Percentiles rank a stretch among this genome's conserved stretches.
These are phyloP conservation scores for Papilio dardanus DNA, from an alignment of 1,140 invertebrate species.

Conservation along the genomic window DNA sequence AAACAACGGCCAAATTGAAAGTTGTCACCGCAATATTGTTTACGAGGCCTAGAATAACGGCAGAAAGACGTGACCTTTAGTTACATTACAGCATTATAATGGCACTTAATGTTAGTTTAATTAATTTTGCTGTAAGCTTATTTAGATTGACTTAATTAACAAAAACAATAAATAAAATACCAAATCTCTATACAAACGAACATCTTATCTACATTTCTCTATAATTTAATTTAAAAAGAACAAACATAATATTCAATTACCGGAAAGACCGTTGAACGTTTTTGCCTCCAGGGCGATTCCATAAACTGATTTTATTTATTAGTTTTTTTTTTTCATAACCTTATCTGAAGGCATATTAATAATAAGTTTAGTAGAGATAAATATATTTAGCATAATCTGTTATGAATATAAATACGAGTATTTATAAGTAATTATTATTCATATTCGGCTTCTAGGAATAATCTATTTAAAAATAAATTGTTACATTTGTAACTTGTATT, in stretches of 20 bases:
- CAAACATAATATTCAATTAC: background rate
- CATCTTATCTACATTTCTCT: background rate
- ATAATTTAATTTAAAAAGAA: background rate
- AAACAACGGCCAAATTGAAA: too few relatives aligned
- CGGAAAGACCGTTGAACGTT: background rate
- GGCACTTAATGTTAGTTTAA: too few relatives aligned
- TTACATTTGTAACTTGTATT: background rate
- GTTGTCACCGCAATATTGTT: too few relatives aligned
- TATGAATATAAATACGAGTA: background rate
- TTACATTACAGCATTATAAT: too few relatives aligned
- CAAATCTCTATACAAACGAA: background rate
- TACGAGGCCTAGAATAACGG: too few relatives aligned
- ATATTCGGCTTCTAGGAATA: background rate
- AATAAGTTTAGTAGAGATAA: background rate
- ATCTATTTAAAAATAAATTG: background rate
- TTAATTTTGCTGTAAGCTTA: background rate
- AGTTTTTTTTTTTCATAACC: background rate
- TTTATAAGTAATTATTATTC: background rate
- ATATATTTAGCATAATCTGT: background rate
- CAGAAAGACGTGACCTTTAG: too few relatives aligned
- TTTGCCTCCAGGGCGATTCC: background rate
- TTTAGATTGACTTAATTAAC: background rate
- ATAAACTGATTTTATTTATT: constrained; percentile 1
- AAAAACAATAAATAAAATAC: background rate
- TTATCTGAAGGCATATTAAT: background rate